Evolutionary conservation across 2,888 invertebrate genomes (phyloP).

Genomic region (Luperina testacea): DNA sequence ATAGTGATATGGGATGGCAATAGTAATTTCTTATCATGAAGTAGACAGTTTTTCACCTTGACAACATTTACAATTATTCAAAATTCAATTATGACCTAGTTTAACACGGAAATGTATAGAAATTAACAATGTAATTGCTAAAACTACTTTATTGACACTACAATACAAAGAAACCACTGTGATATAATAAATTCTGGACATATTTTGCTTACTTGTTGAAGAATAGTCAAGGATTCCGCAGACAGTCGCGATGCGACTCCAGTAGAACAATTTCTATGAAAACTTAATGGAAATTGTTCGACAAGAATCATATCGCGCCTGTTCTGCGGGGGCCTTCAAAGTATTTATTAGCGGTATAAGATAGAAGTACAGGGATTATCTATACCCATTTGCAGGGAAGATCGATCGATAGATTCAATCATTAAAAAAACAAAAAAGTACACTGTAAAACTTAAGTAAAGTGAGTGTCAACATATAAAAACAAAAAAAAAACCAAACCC

Average conservation of each 20-base stretch:
- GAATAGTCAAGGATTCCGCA: not conserved
- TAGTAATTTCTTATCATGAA: not conserved
- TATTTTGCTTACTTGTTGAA: not conserved
- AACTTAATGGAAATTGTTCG: no score
- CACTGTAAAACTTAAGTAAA: no score
- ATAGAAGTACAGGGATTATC: not conserved
- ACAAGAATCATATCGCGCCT: no score
- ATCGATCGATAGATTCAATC: not conserved
- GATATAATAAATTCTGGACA: not conserved
- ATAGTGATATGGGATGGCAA: slow-evolving; percentile 12
- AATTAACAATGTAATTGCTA: not conserved
- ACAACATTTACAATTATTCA: not conserved
- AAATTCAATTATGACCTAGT: not conserved
- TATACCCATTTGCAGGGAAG: not conserved
- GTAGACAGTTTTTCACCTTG: not conserved
- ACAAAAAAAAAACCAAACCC: no score
- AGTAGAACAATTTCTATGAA: not conserved
- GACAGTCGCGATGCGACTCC: not conserved
- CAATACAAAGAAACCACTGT: not conserved
- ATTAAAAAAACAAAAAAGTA: no score
- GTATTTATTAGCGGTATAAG: not conserved
- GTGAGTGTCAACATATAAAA: no score
- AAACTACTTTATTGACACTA: not conserved
- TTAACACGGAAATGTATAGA: not conserved
- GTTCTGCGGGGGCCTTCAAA: no score